Evolutionary conservation across 2,797 vertebrate species (phyloP).

Genomic region (Botia kubotai): DNA sequence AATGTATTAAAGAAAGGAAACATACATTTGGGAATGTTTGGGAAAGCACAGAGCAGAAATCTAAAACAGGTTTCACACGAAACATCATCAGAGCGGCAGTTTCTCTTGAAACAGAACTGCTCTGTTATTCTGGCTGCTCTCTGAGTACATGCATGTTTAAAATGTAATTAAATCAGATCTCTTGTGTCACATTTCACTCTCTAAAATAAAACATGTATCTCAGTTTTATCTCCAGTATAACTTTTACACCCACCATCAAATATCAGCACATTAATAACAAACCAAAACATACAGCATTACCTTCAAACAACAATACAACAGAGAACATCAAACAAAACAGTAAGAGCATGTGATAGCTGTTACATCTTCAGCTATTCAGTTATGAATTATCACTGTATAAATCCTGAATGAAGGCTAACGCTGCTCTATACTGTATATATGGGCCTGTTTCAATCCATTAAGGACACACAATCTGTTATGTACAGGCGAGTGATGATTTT

Average conservation of each 20-base stretch:
- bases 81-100: no score
- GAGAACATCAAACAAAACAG: slow-evolving; percentile 32
- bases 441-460: slow-evolving; percentile 34
- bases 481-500: slow-evolving; percentile 20
- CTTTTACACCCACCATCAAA: neutral
- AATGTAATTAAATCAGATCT: neutral
- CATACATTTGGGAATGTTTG: neutral
- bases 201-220: neutral
- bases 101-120: neutral
- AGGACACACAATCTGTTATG: slow-evolving; percentile 15
- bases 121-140: neutral
- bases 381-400: neutral
- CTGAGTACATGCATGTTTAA: neutral
- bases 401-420: slow-evolving; percentile 13
- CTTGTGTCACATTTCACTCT: slow-evolving; percentile 5
- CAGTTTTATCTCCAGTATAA: neutral
- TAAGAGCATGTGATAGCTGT: slow-evolving; percentile 22
- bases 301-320: slow-evolving; percentile 38
- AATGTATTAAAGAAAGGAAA: neutral
- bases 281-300: slow-evolving; percentile 35
- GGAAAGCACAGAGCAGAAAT: neutral
- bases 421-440: slow-evolving; percentile 26
- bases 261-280: slow-evolving; percentile 31
- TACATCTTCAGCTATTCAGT: neutral
- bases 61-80: neutral